A percentile compares a stretch with the other conserved stretches of the same genome.
These are phyloP conservation scores for Pseudorasbora parva DNA, from an alignment of 2,113 vertebrate genomes.

Conservation along the genomic window DNA sequence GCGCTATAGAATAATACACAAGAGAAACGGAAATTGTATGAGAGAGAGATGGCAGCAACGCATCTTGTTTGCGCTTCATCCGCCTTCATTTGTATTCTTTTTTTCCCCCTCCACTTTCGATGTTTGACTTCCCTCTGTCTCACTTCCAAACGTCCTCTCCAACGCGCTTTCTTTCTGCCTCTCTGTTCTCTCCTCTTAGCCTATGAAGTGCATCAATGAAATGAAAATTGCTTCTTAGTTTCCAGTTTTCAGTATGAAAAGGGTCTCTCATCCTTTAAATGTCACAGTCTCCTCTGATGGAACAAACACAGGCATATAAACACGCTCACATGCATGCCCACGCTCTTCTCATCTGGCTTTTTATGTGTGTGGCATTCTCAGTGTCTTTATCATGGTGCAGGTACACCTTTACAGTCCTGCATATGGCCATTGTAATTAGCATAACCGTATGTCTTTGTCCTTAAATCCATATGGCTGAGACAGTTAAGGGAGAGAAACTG, in stretches of 20 bases:
- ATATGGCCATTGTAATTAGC: background rate
- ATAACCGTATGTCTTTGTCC: background rate
- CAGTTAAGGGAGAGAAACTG: background rate
- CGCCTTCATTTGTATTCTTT: background rate
- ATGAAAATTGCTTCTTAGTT: background rate
- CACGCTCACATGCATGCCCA: background rate
- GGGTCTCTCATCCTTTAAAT: slow-evolving; percentile 67
- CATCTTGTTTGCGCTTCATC: background rate
- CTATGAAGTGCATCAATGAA: background rate
- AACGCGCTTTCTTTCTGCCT: background rate
- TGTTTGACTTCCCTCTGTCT: background rate
- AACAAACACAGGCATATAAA: slow-evolving; percentile 21
- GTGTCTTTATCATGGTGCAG: slow-evolving; percentile 8
- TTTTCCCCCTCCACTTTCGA: background rate
- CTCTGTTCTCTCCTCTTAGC: background rate
- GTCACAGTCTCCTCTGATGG: slow-evolving; percentile 67
- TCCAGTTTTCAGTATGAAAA: background rate
- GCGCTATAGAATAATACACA: background rate
- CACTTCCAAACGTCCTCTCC: slow-evolving; percentile 6
- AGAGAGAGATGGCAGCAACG: background rate
- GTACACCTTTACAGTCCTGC: background rate
- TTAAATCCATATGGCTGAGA: slow-evolving; percentile 20
- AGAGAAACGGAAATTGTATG: background rate
- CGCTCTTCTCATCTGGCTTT: background rate
- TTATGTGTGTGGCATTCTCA: background rate